phyloP scores from a whole-genome alignment of 2,113 vertebrate species.

The Cricetomys ansorgei region DNA sequence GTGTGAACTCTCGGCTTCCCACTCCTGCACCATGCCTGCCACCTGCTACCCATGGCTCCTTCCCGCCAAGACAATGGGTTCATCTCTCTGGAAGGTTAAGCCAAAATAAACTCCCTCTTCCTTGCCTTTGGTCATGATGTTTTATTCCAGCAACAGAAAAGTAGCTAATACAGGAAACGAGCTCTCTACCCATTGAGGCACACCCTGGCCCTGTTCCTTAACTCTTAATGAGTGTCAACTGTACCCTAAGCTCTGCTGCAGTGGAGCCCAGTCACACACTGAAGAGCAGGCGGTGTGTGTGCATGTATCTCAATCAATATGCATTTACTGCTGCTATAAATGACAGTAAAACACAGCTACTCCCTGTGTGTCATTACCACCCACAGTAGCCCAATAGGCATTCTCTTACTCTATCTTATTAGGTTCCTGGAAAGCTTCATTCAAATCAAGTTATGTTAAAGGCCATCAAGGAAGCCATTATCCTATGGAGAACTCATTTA shows the following conservation, averaged over 20 bases:
- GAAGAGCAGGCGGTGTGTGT: background rate
- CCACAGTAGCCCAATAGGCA: constrained; percentile 10
- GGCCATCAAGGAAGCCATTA: background rate
- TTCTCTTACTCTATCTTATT: background rate
- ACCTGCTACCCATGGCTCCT: background rate
- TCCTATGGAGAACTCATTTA: background rate
- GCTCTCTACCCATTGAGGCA: background rate
- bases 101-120: background rate
- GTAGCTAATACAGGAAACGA: background rate
- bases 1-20: background rate
- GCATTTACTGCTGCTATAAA: constrained; percentile 52
- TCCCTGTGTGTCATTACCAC: constrained; percentile 38
- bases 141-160: background rate
- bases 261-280: constrained; percentile 39
- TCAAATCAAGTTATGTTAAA: constrained; percentile 42
- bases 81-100: background rate
- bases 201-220: background rate
- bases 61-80: background rate
- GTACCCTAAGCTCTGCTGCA: background rate
- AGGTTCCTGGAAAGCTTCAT: constrained; percentile 41
- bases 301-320: constrained; percentile 53
- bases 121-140: background rate
- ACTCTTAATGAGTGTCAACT: constrained; percentile 42
- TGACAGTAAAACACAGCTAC: constrained; percentile 25
- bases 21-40: background rate